Percentiles rank a stretch among this genome's conserved stretches.
phyloP scores from a whole-genome alignment of 1,140 invertebrate genomes.

The Capitella teleta region DNA sequence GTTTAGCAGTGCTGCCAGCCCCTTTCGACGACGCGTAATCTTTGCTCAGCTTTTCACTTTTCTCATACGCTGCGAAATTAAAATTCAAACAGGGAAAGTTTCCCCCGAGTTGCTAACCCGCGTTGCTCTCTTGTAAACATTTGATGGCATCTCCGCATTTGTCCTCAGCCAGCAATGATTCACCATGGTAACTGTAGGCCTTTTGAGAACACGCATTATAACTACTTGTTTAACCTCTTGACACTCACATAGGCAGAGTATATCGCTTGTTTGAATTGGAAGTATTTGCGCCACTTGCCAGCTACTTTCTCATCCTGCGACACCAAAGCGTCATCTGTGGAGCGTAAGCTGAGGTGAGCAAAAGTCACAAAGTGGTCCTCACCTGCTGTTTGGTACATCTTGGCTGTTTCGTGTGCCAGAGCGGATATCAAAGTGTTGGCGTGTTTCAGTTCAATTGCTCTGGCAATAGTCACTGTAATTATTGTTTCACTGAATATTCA shows the following conservation, averaged over 20 bases:
- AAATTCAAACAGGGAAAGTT: too few relatives aligned
- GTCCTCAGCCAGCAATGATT: constrained; percentile 53
- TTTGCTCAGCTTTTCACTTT: constrained; percentile 48
- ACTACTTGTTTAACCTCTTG: neutral
- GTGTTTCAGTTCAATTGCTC: constrained; percentile 62
- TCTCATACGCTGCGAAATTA: constrained; percentile 46
- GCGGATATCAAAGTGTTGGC: constrained; percentile 52
- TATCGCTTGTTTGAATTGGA: constrained; percentile 55
- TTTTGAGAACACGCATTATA: constrained; percentile 27
- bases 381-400: constrained; percentile 52
- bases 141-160: constrained; percentile 61
- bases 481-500: neutral
- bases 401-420: constrained; percentile 56
- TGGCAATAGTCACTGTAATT: constrained; percentile 54
- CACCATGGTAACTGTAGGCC: constrained; percentile 58
- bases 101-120: too few relatives aligned
- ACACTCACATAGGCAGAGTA: constrained; percentile 54
- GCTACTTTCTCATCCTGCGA: constrained; percentile 48
- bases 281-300: constrained; percentile 57
- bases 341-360: constrained; percentile 39
- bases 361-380: constrained; percentile 2
- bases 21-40: constrained; percentile 54
- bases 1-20: constrained; percentile 50
- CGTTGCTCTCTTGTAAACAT: constrained; percentile 53
- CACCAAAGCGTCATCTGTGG: constrained; percentile 47